A percentile compares a stretch with the other conserved stretches of the same genome.
phyloP scores from a whole-genome alignment of 2,113 vertebrate species.

The Nothocercus julius region DNA sequence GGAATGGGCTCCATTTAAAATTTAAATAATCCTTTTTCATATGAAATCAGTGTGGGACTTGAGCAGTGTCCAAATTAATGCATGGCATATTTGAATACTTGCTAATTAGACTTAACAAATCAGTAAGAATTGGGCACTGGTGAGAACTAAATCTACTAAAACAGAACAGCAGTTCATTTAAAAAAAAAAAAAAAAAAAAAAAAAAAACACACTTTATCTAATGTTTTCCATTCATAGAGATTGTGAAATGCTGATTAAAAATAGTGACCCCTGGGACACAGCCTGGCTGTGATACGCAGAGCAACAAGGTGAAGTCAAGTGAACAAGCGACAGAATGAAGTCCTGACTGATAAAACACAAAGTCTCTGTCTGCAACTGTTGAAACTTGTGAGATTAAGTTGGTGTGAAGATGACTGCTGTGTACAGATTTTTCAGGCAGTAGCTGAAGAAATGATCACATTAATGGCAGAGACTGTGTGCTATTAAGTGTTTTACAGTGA shows the following conservation, averaged over 20 bases:
- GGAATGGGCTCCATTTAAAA: slow-evolving; percentile 46
- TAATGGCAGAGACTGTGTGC: not conserved
- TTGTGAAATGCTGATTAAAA: not conserved
- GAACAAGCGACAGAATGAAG: not conserved
- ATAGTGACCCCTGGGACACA: not conserved
- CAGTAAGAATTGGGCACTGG: slow-evolving; percentile 10
- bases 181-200: not conserved
- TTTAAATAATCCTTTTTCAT: slow-evolving; percentile 40
- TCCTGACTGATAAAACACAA: not conserved
- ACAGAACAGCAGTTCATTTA: not conserved
- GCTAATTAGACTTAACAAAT: slow-evolving; percentile 53
- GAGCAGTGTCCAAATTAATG: slow-evolving; percentile 45
- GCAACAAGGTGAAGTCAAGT: not conserved
- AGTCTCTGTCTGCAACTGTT: not conserved
- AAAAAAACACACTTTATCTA: not conserved
- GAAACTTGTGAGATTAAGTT: not conserved
- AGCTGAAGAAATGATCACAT: not conserved
- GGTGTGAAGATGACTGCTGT: too few species aligned
- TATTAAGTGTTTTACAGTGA: not conserved
- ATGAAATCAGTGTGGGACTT: slow-evolving; percentile 43
- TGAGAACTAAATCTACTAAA: slow-evolving; percentile 9
- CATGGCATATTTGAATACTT: slow-evolving; percentile 20
- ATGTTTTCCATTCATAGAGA: not conserved
- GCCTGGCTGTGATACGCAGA: not conserved
- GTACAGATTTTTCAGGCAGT: not conserved